A percentile compares a stretch with the other conserved stretches of the same genome.
Evolutionary conservation across 2,797 vertebrate genomes (phyloP).

Genomic region (Bradypus variegatus): DNA sequence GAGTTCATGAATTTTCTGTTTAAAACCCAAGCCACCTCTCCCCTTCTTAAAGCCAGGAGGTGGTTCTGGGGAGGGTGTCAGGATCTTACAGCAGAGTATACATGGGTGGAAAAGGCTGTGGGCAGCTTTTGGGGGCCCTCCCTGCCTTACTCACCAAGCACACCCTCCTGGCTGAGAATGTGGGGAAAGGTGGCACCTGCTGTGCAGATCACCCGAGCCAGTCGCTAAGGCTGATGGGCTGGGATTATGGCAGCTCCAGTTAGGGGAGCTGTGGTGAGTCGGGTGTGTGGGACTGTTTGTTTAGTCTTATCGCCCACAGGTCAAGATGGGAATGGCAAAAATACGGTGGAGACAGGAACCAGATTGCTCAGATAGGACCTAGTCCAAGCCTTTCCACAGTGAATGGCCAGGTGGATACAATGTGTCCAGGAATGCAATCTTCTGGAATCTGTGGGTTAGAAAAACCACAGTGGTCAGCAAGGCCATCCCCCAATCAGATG

Average conservation of each 20-base stretch:
- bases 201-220: not conserved
- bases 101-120: not conserved
- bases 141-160: not conserved
- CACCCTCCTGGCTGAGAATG: not conserved
- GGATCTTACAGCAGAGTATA: slow-evolving; percentile 1
- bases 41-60: slow-evolving; percentile 37
- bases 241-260: not conserved
- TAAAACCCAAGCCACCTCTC: slow-evolving; percentile 42
- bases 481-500: not conserved
- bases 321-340: not conserved
- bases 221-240: not conserved
- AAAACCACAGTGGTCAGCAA: not conserved
- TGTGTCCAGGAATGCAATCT: not conserved
- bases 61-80: not conserved
- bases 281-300: not conserved
- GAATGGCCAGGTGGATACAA: not conserved
- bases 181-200: not conserved
- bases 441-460: not conserved
- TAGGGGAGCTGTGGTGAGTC: not conserved
- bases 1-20: slow-evolving; percentile 49
- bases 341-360: not conserved
- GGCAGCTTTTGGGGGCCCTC: not conserved
- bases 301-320: not conserved
- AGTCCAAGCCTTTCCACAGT: not conserved
- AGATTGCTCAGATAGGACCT: not conserved